Conservation (phyloP, 2,888 invertebrate genomes). For the Pyrgus malvae region DNA sequence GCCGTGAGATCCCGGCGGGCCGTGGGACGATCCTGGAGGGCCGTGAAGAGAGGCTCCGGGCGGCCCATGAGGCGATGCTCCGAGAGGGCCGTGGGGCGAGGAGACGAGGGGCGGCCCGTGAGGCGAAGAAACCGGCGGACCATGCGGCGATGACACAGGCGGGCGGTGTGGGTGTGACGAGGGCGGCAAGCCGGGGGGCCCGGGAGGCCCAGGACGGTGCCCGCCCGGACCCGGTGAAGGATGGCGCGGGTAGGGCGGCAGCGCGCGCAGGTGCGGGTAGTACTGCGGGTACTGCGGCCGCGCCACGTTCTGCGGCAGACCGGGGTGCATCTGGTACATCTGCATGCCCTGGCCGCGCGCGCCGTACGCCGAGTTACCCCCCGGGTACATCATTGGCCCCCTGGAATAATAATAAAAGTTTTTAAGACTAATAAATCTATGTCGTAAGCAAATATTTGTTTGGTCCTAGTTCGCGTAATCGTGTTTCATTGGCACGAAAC, state of each 20-base stretch:
- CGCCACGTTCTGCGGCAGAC: slow-evolving; percentile 24
- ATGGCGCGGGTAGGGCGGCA: slow-evolving; percentile 27
- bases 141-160: neutral
- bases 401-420: slow-evolving; percentile 41
- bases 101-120: slow-evolving; percentile 27
- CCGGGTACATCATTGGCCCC: slow-evolving; percentile 68
- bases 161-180: neutral
- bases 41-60: slow-evolving; percentile 29
- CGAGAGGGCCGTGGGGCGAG: slow-evolving; percentile 31
- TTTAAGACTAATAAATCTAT: too few species aligned
- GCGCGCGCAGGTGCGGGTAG: slow-evolving; percentile 45
- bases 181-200: slow-evolving; percentile 18
- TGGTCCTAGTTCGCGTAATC: too few species aligned
- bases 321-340: slow-evolving; percentile 49
- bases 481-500: too few species aligned
- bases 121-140: slow-evolving; percentile 11
- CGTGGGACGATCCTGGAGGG: neutral
- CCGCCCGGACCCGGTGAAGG: slow-evolving; percentile 19
- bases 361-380: slow-evolving; percentile 51
- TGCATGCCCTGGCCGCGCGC: slow-evolving; percentile 47
- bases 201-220: slow-evolving; percentile 13
- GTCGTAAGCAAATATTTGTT: too few species aligned
- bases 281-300: slow-evolving; percentile 57
- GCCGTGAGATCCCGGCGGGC: too few species aligned
- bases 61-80: slow-evolving; percentile 28